Evolutionary conservation across 2,113 vertebrate species (phyloP).

Genomic region (Sula dactylatra): DNA sequence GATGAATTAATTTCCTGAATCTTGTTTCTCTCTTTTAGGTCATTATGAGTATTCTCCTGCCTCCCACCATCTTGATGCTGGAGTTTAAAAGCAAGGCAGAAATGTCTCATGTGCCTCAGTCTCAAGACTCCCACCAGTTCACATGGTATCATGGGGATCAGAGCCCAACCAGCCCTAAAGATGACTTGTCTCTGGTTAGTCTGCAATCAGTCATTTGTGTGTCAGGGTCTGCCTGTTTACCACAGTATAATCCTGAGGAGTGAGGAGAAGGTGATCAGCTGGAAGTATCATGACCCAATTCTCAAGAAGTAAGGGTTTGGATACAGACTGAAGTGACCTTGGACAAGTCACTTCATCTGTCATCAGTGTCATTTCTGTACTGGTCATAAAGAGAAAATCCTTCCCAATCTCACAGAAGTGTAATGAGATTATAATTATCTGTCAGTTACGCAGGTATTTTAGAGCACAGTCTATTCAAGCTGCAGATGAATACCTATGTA

Average conservation of each 20-base stretch:
- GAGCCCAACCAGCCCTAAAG: conserved; percentile 35
- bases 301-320: background rate
- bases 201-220: background rate
- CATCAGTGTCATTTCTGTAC: background rate
- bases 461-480: background rate
- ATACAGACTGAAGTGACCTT: background rate
- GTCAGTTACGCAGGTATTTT: background rate
- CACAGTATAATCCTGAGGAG: background rate
- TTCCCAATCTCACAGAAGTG: background rate
- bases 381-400: background rate
- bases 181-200: conserved; percentile 65
- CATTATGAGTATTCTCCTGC: conserved; percentile 89
- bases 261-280: background rate
- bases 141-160: conserved; percentile 76
- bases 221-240: background rate
- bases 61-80: conserved; percentile 87
- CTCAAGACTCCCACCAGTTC: conserved; percentile 86
- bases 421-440: background rate
- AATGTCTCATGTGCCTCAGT: conserved; percentile 96
- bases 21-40: conserved; percentile 74
- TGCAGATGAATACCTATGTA: background rate
- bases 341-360: background rate
- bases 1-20: background rate
- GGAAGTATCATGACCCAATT: background rate
- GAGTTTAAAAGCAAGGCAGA: conserved; percentile 98